Base-by-base conservation (phyloP, 2,888 invertebrate genomes). In the Blastobasis adustella region DNA sequence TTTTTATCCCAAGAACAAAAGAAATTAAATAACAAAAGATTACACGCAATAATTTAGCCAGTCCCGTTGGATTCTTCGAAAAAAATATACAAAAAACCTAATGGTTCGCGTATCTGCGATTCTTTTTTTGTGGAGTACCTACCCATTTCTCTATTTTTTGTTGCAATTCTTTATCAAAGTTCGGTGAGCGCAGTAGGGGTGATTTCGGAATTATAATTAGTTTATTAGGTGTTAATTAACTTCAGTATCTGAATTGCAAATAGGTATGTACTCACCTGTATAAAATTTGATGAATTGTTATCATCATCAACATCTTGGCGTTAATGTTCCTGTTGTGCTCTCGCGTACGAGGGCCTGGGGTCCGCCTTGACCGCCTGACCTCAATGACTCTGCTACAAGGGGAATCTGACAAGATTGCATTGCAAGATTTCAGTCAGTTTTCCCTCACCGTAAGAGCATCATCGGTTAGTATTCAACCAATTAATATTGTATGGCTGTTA, bases 61-160 rank as follows among this genome's bases (percentile, higher is more conserved):
- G 70, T 79, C 74, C 85, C 84, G 85, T 84, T 85, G 84, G 71
- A 65, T 65, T 71, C 65, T 65, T 66, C 58, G 65, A 76, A 82
- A 82, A 81, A 76, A 62, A 67, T 60, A 62, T 56, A 58, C 46
- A 67, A 81, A 80, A 79, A 79, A 77, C 64, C 73, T 82, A 83
- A 82, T 83, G 82, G 81, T 73, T 76, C 69, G 76, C 73, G 76
- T 80, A 79, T 82, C 82, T 82, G 82, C 82, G 76, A 83, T 84
- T 79, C 72, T 71, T 74, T 76, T 81, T 67, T 75, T 67, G 54
- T 64, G 50, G 53, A 61, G 63, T 62, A 58, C 54, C 43, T 40
- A 8, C 8, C n/a, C 37, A 9, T 23, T 23, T 23, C 23, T 23
- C 23, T 4, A 54, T 59, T 66, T 68, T 76, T 81, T 76, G 69